Evolutionary conservation across 2,113 vertebrate species (phyloP).

Genomic region (Isichthys henryi): DNA sequence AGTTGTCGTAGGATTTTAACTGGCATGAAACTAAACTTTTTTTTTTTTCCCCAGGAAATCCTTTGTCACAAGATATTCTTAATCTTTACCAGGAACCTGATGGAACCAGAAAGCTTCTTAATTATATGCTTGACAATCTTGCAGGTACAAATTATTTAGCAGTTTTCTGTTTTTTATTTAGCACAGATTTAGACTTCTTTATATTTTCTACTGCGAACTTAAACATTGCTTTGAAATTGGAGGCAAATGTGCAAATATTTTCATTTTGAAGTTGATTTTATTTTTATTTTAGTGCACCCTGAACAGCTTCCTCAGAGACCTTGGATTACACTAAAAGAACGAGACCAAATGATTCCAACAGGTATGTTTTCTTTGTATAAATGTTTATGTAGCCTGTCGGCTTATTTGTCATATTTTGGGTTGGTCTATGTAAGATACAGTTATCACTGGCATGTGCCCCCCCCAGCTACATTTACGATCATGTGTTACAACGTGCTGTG

Average conservation of each 20-base stretch:
- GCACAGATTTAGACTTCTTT: neutral
- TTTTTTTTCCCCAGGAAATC: conserved; percentile 76
- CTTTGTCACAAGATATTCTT: conserved; percentile 97
- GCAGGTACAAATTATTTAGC: conserved; percentile 58
- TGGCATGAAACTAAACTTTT: neutral
- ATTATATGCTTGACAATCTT: conserved; percentile 99
- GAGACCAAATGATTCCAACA: conserved; percentile 88
- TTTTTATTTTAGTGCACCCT: conserved; percentile 75
- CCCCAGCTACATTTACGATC: conserved; percentile 86
- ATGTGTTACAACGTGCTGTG: conserved; percentile 99
- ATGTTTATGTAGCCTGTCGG: neutral
- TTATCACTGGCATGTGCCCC: neutral
- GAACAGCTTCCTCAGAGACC: conserved; percentile 97
- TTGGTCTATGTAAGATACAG: neutral
- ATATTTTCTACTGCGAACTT: neutral
- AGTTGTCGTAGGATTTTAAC: neutral
- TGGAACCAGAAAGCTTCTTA: conserved; percentile 96
- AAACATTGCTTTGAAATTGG: neutral
- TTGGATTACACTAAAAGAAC: conserved; percentile 94
- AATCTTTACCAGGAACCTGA: conserved; percentile 95
- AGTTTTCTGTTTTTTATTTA: neutral
- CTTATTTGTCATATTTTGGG: neutral
- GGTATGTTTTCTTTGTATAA: conserved; percentile 54
- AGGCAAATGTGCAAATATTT: neutral
- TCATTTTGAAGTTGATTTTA: neutral